These are phyloP conservation scores for Dione juno DNA, from an alignment of 2,888 invertebrate genomes.

Conservation along the genomic window DNA sequence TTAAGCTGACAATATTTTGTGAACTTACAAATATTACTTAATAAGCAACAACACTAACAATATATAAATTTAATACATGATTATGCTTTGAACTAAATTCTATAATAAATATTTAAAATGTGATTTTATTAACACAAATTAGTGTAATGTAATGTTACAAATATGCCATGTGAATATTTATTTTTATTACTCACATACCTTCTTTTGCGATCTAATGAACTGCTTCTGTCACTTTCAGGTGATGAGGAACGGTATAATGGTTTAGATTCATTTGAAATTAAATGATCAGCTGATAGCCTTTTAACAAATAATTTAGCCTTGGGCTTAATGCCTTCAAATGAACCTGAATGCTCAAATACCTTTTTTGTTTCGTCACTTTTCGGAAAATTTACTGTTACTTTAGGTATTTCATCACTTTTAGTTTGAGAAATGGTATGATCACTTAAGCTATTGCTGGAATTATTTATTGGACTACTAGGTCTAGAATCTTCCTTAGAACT, in stretches of 20 bases:
- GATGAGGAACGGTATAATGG: conserved; percentile 74
- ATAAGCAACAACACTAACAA: neutral
- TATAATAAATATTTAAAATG: neutral
- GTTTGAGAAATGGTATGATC: conserved; percentile 68
- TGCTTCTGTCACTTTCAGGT: conserved; percentile 78
- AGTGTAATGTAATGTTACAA: neutral
- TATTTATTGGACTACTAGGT: conserved; percentile 70
- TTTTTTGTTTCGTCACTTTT: conserved; percentile 69
- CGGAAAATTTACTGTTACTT: conserved; percentile 74
- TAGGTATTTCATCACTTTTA: conserved; percentile 75
- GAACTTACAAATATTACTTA: neutral
- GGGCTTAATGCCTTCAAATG: conserved; percentile 76
- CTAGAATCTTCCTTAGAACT: conserved; percentile 62
- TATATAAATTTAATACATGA: neutral
- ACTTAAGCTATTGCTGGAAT: conserved; percentile 65
- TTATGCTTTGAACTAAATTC: neutral
- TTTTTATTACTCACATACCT: conserved; percentile 57
- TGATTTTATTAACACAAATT: neutral
- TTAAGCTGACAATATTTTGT: neutral
- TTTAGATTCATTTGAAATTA: conserved; percentile 73
- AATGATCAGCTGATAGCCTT: conserved; percentile 77
- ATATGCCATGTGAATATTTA: neutral
- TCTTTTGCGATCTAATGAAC: conserved; percentile 75
- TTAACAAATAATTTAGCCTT: conserved; percentile 78
- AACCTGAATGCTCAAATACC: conserved; percentile 76